Evolutionary conservation across 2,888 invertebrate genomes (phyloP).

Genomic region (Sphinx pinastri): DNA sequence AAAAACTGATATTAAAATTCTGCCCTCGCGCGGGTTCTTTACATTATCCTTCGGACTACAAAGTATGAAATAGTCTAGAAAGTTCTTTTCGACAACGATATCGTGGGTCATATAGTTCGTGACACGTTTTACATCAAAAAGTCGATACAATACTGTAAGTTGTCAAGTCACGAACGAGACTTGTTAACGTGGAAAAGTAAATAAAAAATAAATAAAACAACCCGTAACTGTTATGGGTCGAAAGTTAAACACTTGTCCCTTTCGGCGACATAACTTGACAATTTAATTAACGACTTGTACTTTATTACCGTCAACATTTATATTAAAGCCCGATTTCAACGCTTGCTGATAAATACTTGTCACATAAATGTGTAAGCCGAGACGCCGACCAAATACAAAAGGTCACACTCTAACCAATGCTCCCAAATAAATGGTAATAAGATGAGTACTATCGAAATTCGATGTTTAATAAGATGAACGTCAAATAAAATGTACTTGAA

Average conservation of each 20-base stretch:
- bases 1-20: conserved; percentile 6
- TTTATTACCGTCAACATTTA: too few species aligned
- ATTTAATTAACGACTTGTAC: background rate
- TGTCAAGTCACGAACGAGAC: background rate
- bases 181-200: background rate
- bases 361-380: too few species aligned
- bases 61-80: background rate
- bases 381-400: background rate
- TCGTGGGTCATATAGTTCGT: background rate
- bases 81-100: conserved; percentile 7
- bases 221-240: background rate
- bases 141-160: background rate
- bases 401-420: too few species aligned
- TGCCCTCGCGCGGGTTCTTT: background rate
- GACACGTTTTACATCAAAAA: conserved; percentile 12
- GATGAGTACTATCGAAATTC: too few species aligned
- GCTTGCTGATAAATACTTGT: too few species aligned
- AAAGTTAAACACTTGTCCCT: background rate
- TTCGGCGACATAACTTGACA: background rate
- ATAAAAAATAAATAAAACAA: background rate
- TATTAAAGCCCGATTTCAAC: too few species aligned
- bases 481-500: too few species aligned
- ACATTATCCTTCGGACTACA: background rate
- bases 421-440: too few species aligned
- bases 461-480: too few species aligned